Evolutionary conservation across 2,888 invertebrate genomes (phyloP), one percentile per base, ranked within the genome.

Genomic region (Uloborus plumipes): DNA sequence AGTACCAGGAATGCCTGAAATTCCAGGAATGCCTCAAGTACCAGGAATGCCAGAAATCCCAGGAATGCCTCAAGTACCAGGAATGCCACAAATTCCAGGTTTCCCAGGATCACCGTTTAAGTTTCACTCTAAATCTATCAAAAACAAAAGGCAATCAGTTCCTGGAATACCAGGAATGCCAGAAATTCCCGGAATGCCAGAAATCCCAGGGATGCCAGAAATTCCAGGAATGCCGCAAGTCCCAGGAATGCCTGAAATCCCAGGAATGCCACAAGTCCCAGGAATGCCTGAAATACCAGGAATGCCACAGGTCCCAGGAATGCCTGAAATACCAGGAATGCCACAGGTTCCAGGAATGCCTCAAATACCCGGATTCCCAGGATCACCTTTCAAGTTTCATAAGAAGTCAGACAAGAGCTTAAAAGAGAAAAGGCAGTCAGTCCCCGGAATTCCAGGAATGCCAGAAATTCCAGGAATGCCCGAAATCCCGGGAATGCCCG

Each of bases 291-390:
- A 72, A 67, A 72, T 80, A 6, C 79, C 79, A 31, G 67, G 62
- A 55, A 49, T 79, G 39, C 79, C 79, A 2, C 16, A 69, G 55
- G 64, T 80, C 0, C 79, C 79, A 4, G 73, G 69, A 22, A 72
- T 80, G 50, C 79, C 79, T 6, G 49, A 51, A 80, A 53, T 79
- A 14, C 79, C 79, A 6, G 79, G 73, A 61, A 49, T 80, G 39
- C 79, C 79, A 18, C 71, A 26, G 62, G 62, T 78, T 26, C 71
- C 64, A n/a, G 64, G 14, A 64, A 26, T 64, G 22, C 64, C 78
- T 6, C 53, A 71, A 58, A 71, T 77, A 0, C 78, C 71, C 16
- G 78, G 71, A 20, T 31, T 77, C 18, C 77, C 64, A 0, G 20
- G 50, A 22, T 7, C 51, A 0, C 70, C 66, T 26, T 26, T 26